Base-by-base conservation (phyloP, 2,113 vertebrate genomes). In the Lasiurus cinereus region DNA sequence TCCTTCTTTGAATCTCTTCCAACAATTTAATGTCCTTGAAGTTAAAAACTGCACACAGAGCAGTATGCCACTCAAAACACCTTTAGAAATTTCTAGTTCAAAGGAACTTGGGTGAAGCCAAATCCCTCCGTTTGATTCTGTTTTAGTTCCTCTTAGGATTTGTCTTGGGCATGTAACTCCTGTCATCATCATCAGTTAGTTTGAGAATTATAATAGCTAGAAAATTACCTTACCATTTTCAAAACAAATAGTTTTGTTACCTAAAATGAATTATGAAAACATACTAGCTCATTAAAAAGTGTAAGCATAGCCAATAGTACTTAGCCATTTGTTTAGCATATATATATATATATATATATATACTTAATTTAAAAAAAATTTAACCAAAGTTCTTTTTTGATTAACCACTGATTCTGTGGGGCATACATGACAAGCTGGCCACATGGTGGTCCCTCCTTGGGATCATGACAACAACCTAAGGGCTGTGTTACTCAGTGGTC, bases 1-100 rank as follows among this genome's bases (percentile, higher is more conserved):
- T 39, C 62, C 8, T 93, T 69, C 70, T 83, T 87, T 92, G 94
- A 94, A 94, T 96, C 64, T 88, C 56, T 92, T 94, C 90, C 92
- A 97, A 76, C 10, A 29, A 16, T 88, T 74, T 80, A 48, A 95
- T 83, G 18, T 80, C 77, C 92, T 92, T 95, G 87, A 90, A 29
- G 90, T 83, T 85, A 70, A 95, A 95, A 96, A 85, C 19, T 62
- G 50, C 82, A 90, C 46, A 46, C 1, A 43, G 12, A 52, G 66
- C 24, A 24, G 36, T 52, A 62, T 88, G 56, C 54, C 69, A 78
- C 67, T 90, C 36, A 83, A 84, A 92, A 73, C 5, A 54, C 54
- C 39, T 94, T 91, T 46, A 66, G 77, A 92, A 83, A 86, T 93
- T 66, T 96, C 80, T 70, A 79, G 24, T 76, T 91, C 19, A 79